Evolutionary conservation across 2,888 invertebrate genomes (phyloP).

Genomic region (Diarsia mendica): DNA sequence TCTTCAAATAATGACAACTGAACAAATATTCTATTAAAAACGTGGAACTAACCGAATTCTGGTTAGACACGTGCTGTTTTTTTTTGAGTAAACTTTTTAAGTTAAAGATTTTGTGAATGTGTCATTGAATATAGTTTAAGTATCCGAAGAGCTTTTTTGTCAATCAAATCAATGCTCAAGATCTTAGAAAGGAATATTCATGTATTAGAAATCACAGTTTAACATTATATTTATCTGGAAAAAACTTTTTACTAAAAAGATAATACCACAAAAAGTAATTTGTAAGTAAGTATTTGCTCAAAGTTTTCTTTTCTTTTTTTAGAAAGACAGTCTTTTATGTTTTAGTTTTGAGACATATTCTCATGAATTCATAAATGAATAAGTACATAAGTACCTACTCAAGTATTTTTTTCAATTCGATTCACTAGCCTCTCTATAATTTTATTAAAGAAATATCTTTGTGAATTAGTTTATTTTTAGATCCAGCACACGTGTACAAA

Average conservation of each 20-base stretch:
- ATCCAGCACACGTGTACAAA: background rate
- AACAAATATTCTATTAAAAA: conserved; percentile 78
- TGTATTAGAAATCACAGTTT: background rate
- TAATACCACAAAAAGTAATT: background rate
- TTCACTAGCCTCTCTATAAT: background rate
- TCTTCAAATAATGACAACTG: conserved; percentile 82
- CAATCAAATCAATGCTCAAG: background rate
- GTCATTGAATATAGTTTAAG: background rate
- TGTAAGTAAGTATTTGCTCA: background rate
- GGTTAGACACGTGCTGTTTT: conserved; percentile 63
- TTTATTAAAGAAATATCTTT: background rate
- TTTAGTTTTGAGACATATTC: background rate
- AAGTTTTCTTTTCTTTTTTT: background rate
- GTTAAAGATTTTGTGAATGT: conserved; percentile 13
- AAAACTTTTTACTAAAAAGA: background rate
- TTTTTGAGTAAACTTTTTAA: conserved; percentile 18
- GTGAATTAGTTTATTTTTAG: conserved; percentile 1
- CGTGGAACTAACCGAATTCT: conserved; percentile 64
- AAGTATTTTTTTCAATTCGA: background rate
- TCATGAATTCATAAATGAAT: background rate
- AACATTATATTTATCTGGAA: background rate
- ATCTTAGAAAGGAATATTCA: background rate
- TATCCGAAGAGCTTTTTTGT: background rate
- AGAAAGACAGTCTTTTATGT: background rate
- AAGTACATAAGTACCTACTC: background rate